Conservation (phyloP, 1,140 invertebrate species). For the Hesperophylax magnus region DNA sequence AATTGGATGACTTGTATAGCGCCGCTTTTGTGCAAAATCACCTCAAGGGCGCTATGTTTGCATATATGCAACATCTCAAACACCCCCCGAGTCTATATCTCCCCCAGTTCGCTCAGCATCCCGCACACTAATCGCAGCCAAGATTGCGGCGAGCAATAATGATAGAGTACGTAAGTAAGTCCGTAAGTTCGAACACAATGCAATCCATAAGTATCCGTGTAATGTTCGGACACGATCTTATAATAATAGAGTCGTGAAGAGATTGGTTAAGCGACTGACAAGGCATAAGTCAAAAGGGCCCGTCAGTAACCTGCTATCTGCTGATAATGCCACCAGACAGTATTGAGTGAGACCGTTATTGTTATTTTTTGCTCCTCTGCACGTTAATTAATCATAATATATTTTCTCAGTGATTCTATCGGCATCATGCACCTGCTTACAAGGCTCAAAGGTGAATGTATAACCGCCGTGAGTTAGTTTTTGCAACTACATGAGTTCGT, state of each 20-base stretch:
- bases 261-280: slow-evolving; percentile 30
- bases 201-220: slow-evolving; percentile 16
- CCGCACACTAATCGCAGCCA: background rate
- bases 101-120: background rate
- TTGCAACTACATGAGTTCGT: no score
- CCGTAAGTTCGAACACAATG: background rate
- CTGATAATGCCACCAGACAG: background rate
- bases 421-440: no score
- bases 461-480: no score
- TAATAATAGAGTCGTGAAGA: slow-evolving; percentile 30
- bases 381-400: background rate
- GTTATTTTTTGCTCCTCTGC: background rate
- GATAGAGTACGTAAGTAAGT: background rate
- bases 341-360: background rate
- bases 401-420: background rate
- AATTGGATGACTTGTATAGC: no score
- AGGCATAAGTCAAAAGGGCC: slow-evolving; percentile 24
- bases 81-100: no score
- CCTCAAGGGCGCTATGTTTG: no score
- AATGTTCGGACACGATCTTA: slow-evolving; percentile 27
- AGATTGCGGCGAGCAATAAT: slow-evolving; percentile 22
- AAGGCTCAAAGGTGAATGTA: no score
- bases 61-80: no score
- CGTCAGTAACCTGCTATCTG: background rate
- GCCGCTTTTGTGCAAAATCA: no score